These are phyloP conservation scores for Microcebus ravelobensis DNA, from an alignment of 2,113 vertebrate genomes.

Conservation along the genomic window DNA sequence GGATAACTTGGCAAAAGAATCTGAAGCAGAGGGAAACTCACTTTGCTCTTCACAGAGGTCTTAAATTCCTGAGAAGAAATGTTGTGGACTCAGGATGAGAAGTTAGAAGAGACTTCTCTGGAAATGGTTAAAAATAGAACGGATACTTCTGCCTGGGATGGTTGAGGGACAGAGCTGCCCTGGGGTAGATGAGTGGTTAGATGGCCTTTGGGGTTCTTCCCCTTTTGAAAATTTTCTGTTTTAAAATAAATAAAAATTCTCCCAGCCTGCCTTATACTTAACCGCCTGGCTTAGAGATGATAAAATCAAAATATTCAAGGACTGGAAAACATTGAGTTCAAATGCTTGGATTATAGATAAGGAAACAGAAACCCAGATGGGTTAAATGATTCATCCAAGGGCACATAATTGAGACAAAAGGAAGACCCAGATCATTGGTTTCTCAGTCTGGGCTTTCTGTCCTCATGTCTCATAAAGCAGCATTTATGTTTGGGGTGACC, in stretches of 20 bases:
- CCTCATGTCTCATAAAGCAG: not conserved
- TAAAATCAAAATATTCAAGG: constrained; percentile 33
- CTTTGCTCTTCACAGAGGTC: not conserved
- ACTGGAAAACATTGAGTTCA: constrained; percentile 54
- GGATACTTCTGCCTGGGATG: constrained; percentile 30
- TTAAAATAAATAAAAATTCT: constrained; percentile 66
- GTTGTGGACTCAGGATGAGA: not conserved
- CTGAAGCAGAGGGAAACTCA: not conserved
- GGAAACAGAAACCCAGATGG: constrained; percentile 34
- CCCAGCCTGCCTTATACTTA: constrained; percentile 19
- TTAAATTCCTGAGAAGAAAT: constrained; percentile 57
- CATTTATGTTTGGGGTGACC: not conserved
- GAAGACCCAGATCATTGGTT: not conserved
- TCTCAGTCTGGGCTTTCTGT: not conserved
- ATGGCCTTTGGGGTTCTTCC: constrained; percentile 65
- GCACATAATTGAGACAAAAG: not conserved
- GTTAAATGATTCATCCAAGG: not conserved
- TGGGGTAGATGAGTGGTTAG: constrained; percentile 59
- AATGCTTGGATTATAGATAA: constrained; percentile 35
- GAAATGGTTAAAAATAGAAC: constrained; percentile 67
- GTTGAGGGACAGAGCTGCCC: constrained; percentile 23
- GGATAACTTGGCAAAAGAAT: constrained; percentile 57
- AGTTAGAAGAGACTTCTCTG: constrained; percentile 50
- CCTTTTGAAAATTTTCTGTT: constrained; percentile 57
- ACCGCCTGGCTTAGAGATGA: constrained; percentile 36